Conservation (phyloP, 2,797 vertebrate species). For the Sebastes nivosus region DNA sequence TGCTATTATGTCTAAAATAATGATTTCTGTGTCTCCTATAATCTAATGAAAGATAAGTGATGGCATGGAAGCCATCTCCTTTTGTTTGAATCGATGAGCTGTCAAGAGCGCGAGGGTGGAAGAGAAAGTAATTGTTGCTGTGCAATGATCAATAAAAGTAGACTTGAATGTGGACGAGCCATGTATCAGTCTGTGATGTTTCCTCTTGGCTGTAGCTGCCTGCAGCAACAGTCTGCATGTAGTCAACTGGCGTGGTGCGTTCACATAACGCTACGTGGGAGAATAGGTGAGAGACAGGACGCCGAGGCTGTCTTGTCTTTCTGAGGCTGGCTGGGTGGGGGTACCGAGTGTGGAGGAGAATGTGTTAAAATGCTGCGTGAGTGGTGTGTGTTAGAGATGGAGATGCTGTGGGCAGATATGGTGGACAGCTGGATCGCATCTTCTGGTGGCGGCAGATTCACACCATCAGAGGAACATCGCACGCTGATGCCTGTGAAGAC, state of each 20-base stretch:
- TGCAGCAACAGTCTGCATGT: not conserved
- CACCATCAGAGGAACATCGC: constrained; percentile 72
- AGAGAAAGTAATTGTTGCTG: constrained; percentile 69
- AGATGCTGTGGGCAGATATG: constrained; percentile 41
- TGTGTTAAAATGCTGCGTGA: constrained; percentile 50
- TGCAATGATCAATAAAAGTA: constrained; percentile 73
- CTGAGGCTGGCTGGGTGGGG: not conserved
- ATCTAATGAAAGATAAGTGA: constrained; percentile 73
- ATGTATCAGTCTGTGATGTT: constrained; percentile 54
- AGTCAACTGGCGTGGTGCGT: not conserved
- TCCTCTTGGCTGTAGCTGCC: constrained; percentile 9
- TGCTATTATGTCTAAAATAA: constrained; percentile 67
- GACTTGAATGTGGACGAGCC: constrained; percentile 56
- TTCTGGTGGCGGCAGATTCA: constrained; percentile 57
- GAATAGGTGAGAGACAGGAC: constrained; percentile 36
- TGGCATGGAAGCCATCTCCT: constrained; percentile 55
- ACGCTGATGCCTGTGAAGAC: constrained; percentile 41
- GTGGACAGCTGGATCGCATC: constrained; percentile 72
- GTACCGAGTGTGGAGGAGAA: constrained; percentile 18
- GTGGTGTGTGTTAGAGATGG: constrained; percentile 45
- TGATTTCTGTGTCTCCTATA: constrained; percentile 65
- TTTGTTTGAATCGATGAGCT: constrained; percentile 68
- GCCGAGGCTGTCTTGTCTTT: constrained; percentile 7
- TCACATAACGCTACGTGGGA: constrained; percentile 32
- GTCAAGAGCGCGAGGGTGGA: constrained; percentile 57